phyloP scores from a whole-genome alignment of 2,113 vertebrate species.

The Vidua chalybeata region DNA sequence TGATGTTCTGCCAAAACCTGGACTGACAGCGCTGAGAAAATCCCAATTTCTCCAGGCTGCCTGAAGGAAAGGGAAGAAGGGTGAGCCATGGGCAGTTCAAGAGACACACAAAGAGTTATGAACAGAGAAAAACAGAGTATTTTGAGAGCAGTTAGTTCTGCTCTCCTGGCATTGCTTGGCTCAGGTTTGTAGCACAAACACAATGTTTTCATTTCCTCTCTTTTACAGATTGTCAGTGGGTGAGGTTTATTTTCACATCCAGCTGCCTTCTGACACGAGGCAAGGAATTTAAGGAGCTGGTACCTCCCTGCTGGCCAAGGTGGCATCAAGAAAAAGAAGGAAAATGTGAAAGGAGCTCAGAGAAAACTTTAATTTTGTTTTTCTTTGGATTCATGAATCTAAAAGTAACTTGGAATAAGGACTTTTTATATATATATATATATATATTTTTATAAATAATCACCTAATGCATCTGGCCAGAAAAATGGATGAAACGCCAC shows the following conservation, averaged over 20 bases:
- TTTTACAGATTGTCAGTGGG: rapidly evolving
- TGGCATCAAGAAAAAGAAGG: not conserved
- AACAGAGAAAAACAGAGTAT: rapidly evolving
- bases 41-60: not conserved
- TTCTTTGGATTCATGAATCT: not conserved
- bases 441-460: not conserved
- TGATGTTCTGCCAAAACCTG: not conserved
- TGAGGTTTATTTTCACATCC: not conserved
- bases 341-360: not conserved
- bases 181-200: not conserved
- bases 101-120: not conserved
- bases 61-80: not conserved
- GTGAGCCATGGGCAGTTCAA: not conserved
- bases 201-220: not conserved
- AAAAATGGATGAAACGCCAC: not conserved
- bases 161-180: not conserved
- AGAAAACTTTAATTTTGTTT: not conserved
- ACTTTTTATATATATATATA: not conserved
- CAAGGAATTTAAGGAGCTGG: not conserved
- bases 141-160: rapidly evolving
- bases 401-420: not conserved
- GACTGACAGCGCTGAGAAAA: not conserved
- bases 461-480: not conserved
- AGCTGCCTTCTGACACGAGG: not conserved
- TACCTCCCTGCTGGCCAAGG: not conserved